Evolutionary conservation across 2,113 vertebrate genomes (phyloP).

Genomic region (Macaca nemestrina): DNA sequence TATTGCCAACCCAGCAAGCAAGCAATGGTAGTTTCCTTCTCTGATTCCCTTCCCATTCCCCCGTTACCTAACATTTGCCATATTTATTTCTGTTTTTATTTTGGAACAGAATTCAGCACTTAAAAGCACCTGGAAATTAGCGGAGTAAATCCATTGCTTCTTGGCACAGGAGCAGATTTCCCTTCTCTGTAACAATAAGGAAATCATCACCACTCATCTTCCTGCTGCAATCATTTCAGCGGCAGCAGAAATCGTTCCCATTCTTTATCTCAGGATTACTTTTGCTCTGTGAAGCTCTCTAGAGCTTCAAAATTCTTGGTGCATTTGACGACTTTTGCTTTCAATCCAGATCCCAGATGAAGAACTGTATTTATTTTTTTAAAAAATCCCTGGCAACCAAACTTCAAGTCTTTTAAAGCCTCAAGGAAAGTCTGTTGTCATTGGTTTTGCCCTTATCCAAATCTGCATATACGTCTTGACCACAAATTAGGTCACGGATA

Average conservation of each 20-base stretch:
- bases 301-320: conserved; percentile 57
- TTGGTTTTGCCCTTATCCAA: conserved; percentile 62
- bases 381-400: neutral
- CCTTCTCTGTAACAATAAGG: neutral
- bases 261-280: conserved; percentile 64
- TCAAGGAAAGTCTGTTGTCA: conserved; percentile 31
- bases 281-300: conserved; percentile 37
- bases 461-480: conserved; percentile 53
- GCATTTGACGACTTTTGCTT: conserved; percentile 39
- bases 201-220: conserved; percentile 36
- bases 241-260: conserved; percentile 16
- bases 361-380: neutral
- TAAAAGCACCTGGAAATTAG: neutral
- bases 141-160: neutral
- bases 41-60: neutral
- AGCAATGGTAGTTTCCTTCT: neutral
- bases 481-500: conserved; percentile 72
- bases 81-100: neutral
- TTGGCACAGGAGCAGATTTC: neutral
- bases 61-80: neutral
- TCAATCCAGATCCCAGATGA: conserved; percentile 10
- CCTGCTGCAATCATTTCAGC: conserved; percentile 28
- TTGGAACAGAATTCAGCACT: neutral
- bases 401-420: conserved; percentile 41
- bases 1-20: neutral